Evolutionary conservation across 2,888 invertebrate genomes (phyloP), one percentile per base, ranked within the genome.

Genomic region (Pecten maximus): DNA sequence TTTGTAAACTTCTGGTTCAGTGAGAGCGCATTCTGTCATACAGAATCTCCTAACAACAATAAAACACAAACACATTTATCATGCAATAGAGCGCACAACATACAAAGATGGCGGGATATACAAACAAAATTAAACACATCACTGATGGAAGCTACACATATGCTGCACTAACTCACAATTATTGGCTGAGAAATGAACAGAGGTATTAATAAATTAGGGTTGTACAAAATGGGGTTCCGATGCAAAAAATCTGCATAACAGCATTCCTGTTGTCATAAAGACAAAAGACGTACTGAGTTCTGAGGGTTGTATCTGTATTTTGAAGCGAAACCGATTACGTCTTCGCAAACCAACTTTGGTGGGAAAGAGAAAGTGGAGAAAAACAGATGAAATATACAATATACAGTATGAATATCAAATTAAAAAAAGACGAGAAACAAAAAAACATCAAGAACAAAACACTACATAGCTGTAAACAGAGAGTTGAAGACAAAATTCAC

Each of bases 261-360:
- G 35, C 74, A 74, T 74, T 74, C 74, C 74, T 74, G 74, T 74
- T 35, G 74, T 35, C 74, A 35, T 74, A 15, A 74, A 28, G 89
- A 89, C 88, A 88, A 87, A 87, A 89, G 89, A 89, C 89, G 35
- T 89, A 89, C 89, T 89, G 87, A 89, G 87, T 40, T 89, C 89
- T n/a, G 87, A 87, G 87, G 89, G 89, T 54, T 88, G 35, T 74
- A 74, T 74, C 40, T 87, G 86, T 87, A 92, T 93, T 93, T 94
- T 95, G 92, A 96, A 95, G 92, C 95, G 95, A 94, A 95, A 95
- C 88, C 95, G 95, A 91, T 95, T 95, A 91, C 95, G 93, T 89
- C 95, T 92, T 95, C 96, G 95, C 86, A 95, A 94, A 92, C 96
- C 96, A 92, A 96, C 96, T 96, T 94, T 93, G 92, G 92, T 91